Evolutionary conservation across 2,797 vertebrate genomes (phyloP), one percentile per base, ranked within the genome.

Genomic region (Typhlichthys eigenmanni): DNA sequence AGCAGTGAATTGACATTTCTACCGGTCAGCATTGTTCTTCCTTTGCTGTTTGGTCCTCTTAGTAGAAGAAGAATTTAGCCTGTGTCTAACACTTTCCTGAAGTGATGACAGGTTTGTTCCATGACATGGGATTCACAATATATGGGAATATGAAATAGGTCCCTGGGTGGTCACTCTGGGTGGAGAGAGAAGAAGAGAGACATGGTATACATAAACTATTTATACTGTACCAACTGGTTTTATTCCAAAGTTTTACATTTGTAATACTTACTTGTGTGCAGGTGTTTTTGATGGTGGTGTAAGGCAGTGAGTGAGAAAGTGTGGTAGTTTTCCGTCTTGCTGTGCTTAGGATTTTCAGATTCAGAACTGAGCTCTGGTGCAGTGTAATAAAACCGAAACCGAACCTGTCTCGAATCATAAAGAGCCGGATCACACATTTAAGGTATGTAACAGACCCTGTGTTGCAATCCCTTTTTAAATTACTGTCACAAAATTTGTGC

Each of bases 11-110:
- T 68, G 52, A 52, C 0, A 32, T 80, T 83, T 68, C 19, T 19
- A 19, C 19, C 19, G 19, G 19, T 19, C 34, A 50, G 60, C 46
- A 24, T 74, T 79, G 71, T 55, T 16, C 79, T 68, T 74, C 65
- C 55, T 56, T 43, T 55, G 53, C 69, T 47, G 76, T 64, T 72
- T 61, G 43, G 64, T 66, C 78, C 75, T 65, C 72, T 58, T 71
- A 76, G 75, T 74, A 75, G 56, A 81, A 81, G 71, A 79, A 71
- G 55, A 67, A 47, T 86, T 87, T 83, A 84, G 81, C 83, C 77
- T 74, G 68, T 64, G 64, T 52, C 81, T 85, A 54, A 64, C 81
- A 78, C 77, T 84, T 19, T 19, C 19, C 19, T 85, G 69, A 82
- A 72, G 65, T 69, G 29, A 67, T 83, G 81, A 81, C 76, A 76